phyloP scores from a whole-genome alignment of 2,113 vertebrate genomes.

The Smithornis capensis region DNA sequence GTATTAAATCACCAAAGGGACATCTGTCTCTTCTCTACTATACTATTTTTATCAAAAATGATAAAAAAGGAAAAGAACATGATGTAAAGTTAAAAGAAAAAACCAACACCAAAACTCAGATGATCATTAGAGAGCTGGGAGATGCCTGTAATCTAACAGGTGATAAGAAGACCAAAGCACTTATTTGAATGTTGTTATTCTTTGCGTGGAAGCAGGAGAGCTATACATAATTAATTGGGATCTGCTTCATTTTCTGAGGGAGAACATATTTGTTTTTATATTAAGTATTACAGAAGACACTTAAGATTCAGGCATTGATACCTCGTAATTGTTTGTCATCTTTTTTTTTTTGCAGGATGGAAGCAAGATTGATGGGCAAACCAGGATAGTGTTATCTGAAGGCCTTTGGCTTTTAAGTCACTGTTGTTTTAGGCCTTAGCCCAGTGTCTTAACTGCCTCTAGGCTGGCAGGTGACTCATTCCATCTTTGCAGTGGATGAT shows the following conservation, averaged over 20 bases:
- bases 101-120: not conserved
- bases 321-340: constrained; percentile 16
- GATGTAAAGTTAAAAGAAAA: not conserved
- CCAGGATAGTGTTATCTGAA: not conserved
- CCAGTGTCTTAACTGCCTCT: not conserved
- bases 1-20: constrained; percentile 12
- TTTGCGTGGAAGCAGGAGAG: constrained; percentile 11
- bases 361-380: not conserved
- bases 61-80: not conserved
- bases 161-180: constrained; percentile 5
- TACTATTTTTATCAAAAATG: constrained; percentile 23
- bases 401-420: not conserved
- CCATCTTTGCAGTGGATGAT: not conserved
- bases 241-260: constrained; percentile 65
- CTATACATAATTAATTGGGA: constrained; percentile 62
- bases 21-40: not conserved
- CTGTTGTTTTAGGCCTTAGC: not conserved
- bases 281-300: constrained; percentile 55
- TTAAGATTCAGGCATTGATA: constrained; percentile 54
- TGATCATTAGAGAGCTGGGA: constrained; percentile 21
- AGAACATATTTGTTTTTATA: constrained; percentile 59
- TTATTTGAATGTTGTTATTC: constrained; percentile 40
- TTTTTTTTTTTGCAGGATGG: not conserved
- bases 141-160: constrained; percentile 53
- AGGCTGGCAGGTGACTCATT: not conserved